A percentile compares a stretch with the other conserved stretches of the same genome.
Evolutionary conservation across 1,140 invertebrate genomes (phyloP).

Genomic region (Scaptomyza hsui): DNA sequence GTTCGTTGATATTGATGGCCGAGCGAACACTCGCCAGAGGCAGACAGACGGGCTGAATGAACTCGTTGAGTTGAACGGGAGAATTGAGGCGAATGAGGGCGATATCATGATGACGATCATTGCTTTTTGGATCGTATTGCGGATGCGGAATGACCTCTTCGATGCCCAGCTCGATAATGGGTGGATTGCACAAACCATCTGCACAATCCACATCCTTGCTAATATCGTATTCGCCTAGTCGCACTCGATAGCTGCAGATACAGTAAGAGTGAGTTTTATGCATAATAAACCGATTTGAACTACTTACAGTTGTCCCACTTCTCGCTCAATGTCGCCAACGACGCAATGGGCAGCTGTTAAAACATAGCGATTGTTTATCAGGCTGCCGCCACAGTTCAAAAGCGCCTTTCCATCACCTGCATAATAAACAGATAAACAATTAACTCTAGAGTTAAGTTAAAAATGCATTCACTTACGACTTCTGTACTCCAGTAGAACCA

Average conservation of each 20-base stretch:
- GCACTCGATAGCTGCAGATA: constrained; percentile 84
- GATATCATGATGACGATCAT: constrained; percentile 87
- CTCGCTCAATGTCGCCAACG: constrained; percentile 84
- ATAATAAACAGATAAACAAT: not conserved
- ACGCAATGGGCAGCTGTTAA: constrained; percentile 95
- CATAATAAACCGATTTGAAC: not conserved
- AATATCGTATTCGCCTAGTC: constrained; percentile 87
- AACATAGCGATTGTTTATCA: constrained; percentile 86
- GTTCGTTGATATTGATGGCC: constrained; percentile 72
- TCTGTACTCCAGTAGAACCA: constrained; percentile 86
- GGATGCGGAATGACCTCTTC: constrained; percentile 83
- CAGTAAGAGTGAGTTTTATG: not conserved
- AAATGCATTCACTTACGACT: constrained; percentile 51
- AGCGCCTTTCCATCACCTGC: constrained; percentile 66
- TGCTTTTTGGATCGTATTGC: constrained; percentile 60
- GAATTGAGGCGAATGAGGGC: constrained; percentile 89
- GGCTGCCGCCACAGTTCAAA: constrained; percentile 86
- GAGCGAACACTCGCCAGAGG: constrained; percentile 83
- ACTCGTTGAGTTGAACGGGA: constrained; percentile 89
- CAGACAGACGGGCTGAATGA: constrained; percentile 91
- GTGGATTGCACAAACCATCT: constrained; percentile 67
- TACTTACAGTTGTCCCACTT: constrained; percentile 73
- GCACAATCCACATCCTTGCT: constrained; percentile 85
- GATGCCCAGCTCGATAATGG: constrained; percentile 66
- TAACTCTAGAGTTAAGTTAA: not conserved